Evolutionary conservation across 2,797 vertebrate species (phyloP).

Genomic region (Amblyopsis hoosieri): DNA sequence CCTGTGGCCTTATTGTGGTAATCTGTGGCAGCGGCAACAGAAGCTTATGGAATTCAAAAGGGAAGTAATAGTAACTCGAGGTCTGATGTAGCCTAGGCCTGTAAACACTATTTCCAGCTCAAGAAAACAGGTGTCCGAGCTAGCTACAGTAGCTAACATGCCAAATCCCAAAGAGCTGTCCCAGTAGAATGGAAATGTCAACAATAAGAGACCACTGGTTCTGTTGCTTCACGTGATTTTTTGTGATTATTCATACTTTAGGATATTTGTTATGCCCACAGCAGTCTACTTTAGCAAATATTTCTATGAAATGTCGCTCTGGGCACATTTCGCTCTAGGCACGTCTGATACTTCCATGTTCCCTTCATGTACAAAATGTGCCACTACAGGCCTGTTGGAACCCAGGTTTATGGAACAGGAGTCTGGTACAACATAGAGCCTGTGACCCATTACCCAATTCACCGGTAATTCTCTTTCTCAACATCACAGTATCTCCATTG

Average conservation of each 20-base stretch:
- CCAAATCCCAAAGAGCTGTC: conserved; percentile 4
- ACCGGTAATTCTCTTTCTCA: conserved; percentile 5
- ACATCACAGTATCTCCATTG: not conserved
- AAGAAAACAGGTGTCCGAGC: conserved; percentile 38
- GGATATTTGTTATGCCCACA: too few species aligned
- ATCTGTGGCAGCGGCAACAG: conserved; percentile 22
- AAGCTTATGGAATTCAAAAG: conserved; percentile 20
- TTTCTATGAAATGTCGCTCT: not conserved
- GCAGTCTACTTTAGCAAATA: not conserved
- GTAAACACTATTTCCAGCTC: conserved; percentile 32
- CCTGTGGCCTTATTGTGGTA: conserved; percentile 23
- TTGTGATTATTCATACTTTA: not conserved
- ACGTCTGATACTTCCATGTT: conserved; percentile 14
- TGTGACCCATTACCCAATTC: conserved; percentile 27
- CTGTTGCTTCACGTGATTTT: not conserved
- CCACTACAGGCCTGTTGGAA: conserved; percentile 17
- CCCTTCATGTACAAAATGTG: conserved; percentile 41
- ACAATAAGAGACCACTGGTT: conserved; percentile 15
- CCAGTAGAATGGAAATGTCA: conserved; percentile 22
- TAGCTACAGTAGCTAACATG: conserved; percentile 5
- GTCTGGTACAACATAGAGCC: conserved; percentile 19
- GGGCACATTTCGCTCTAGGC: not conserved
- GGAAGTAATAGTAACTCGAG: conserved; percentile 17
- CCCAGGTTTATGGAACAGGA: conserved; percentile 16
- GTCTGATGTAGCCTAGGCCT: conserved; percentile 9